phyloP scores from a whole-genome alignment of 2,888 invertebrate species.

The Bibio marci region DNA sequence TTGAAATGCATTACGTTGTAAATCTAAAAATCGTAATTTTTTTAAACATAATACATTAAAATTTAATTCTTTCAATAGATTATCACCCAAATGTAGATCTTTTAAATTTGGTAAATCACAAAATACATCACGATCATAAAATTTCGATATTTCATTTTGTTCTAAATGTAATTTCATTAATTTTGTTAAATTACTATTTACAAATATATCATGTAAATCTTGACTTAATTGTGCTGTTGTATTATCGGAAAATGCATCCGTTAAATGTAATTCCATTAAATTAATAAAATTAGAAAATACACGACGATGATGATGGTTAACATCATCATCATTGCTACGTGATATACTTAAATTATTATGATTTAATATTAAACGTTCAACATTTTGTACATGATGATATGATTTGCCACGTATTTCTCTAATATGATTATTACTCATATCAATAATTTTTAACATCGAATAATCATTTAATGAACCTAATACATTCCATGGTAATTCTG shows the following conservation, averaged over 20 bases:
- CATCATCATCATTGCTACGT: slow-evolving; percentile 31
- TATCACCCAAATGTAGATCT: slow-evolving; percentile 53
- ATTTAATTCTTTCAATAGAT: slow-evolving; percentile 39
- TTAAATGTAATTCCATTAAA: slow-evolving; percentile 50
- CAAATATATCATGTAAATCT: slow-evolving; percentile 53
- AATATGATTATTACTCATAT: slow-evolving; percentile 58
- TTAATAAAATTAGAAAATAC: slow-evolving; percentile 53
- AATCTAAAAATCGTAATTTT: slow-evolving; percentile 46
- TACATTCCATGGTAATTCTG: slow-evolving; percentile 48
- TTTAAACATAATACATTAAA: slow-evolving; percentile 49
- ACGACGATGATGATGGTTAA: slow-evolving; percentile 40
- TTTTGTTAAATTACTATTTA: slow-evolving; percentile 44
- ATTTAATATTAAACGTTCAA: slow-evolving; percentile 43
- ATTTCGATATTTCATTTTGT: slow-evolving; percentile 53
- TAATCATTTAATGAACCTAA: slow-evolving; percentile 45
- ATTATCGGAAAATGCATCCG: slow-evolving; percentile 53
- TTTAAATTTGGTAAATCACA: slow-evolving; percentile 48
- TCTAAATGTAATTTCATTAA: slow-evolving; percentile 55
- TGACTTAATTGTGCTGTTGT: slow-evolving; percentile 40
- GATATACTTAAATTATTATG: slow-evolving; percentile 51
- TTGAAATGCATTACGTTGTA: slow-evolving; percentile 47
- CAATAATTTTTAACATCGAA: slow-evolving; percentile 41
- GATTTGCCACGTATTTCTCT: slow-evolving; percentile 52
- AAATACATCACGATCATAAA: slow-evolving; percentile 46
- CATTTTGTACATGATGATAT: slow-evolving; percentile 53